Evolutionary conservation across 1,140 invertebrate species (phyloP), one percentile per base, ranked within the genome.

Genomic region (Adoxophyes honmai): DNA sequence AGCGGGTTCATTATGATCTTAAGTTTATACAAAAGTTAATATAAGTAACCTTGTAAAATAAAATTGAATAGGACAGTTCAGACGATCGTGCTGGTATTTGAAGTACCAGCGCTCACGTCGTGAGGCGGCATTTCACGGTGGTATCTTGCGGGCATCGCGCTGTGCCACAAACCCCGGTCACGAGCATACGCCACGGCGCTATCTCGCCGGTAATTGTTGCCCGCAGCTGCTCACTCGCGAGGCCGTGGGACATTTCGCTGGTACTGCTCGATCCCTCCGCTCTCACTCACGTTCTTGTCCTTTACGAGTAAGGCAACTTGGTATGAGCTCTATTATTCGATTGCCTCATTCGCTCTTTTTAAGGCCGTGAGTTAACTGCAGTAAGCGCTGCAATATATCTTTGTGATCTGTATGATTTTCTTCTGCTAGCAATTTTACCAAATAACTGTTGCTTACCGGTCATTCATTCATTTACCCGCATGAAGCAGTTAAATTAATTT

Each of bases 91-190:
- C 65, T 55, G 71, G 77, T 76, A 82, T 83, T 69, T 55, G 60
- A 71, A 57, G 66, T 52, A 59, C 52, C 69, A 66, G 64, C 73
- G 70, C 75, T 70, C 60, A 62, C 64, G 68, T 85, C 85, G 85
- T 88, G 85, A 86, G 77, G 75, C 75, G 77, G 81, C 81, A 85
- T 87, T 85, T 82, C 77, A 84, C 80, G 79, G 76, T 70, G 66
- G 60, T 86, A 86, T 86, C 84, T 75, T 56, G 55, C 62, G 66
- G 75, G 75, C 77, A 69, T 42, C 67, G 65, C 65, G 59, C 66
- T 65, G 76, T 75, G 71, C 82, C 69, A 78, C 73, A 78, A 78
- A 76, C 70, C 63, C 55, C 81, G 75, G 78, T 87, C 81, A 86
- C 85, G 83, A 85, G 72, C 81, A 82, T 81, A 81, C 80, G 64